Base-by-base conservation (phyloP, 2,113 vertebrate genomes). In the Synodontis membranacea region DNA sequence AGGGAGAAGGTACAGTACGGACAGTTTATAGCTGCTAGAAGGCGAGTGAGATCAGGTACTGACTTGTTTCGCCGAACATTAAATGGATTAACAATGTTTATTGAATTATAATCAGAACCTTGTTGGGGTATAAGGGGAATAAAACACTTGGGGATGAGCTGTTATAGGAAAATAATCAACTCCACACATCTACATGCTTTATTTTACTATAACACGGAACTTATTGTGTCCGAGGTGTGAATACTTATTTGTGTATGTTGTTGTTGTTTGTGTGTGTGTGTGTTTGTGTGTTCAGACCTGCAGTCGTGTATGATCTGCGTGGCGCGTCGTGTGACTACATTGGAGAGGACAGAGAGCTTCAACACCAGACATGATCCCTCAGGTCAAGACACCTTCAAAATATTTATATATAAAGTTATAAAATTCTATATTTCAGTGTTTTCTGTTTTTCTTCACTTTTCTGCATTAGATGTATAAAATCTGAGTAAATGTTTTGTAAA, bases 221-320 rank as follows among this genome's bases (percentile, higher is more conserved):
- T 21, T 68, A 25, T 19, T 21, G 4, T 56, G 5, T 34, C n/a
- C n/a, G n/a, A n/a, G n/a, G 9, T 44, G 25, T 34, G n/a, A n/a
- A n/a, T n/a, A n/a, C n/a, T 44, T n/a, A 17, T 42, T 42, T 60
- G 52, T 80, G 14, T 28, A 39, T 80, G 1, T 56, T 56, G 23
- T 56, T 19, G 50, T 17, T 3, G 11, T 60, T 54, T 72, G 52
- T 58, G 50, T 84, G 89, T 88, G 2, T 92, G 87, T 2, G 75
- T 66, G 44, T 78, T 52, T 74, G 37, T 74, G 79, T 81, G 58
- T 60, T 70, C 91, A 99, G 98, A 99, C 93, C 94, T 99, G 89
- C 98, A 99, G 88, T 99, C 97, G n/a, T 99, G 98, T 91, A 99
- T 99, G 98, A 99, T 99, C 91, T 99, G 98, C 84, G 98, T 99